Base-by-base conservation (phyloP, 1,140 invertebrate genomes). In the Lerema accius region DNA sequence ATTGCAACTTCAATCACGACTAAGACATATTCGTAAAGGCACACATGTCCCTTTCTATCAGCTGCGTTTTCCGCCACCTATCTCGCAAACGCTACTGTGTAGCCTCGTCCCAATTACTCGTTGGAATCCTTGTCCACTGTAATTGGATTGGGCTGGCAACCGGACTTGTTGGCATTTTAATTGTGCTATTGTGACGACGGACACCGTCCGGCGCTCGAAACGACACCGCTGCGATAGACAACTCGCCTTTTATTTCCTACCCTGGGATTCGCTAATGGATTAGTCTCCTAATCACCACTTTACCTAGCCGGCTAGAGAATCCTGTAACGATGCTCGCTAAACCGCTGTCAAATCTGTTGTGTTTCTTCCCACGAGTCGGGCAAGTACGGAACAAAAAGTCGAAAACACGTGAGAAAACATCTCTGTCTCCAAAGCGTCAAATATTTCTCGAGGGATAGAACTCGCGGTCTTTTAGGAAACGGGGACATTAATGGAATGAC, bases 151-250 rank as follows among this genome's bases (percentile, higher is more conserved):
- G 86, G 73, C 80, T 82, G 80, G 83, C 84, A 79, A 81, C 80
- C 73, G 79, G 83, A 88, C 85, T 90, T 90, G 87, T 90, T 90
- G 87, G 87, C 85, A 90, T 90, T 90, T 90, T 90, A 90, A 90
- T 90, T 90, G 87, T 90, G 84, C 87, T 79, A 88, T 90, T 90
- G 87, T 90, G 87, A 87, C 79, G 87, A 68, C 75, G 73, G 64
- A 83, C 82, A 78, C 71, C 76, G 73, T 62, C 69, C 73, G 71
- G 65, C 77, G 71, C 74, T 77, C 67, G 75, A 71, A 49, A 67
- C 81, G 73, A 80, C 85, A 82, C 72, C 71, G 73, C 66, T 71
- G 62, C 68, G 73, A 74, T 84, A 86, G 83, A 84, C 76, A 76
- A 76, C 81, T 76, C 66, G 69, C 73, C 83, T 84, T 83, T 84